Percentiles rank a stretch among this genome's conserved stretches.
Conservation (phyloP, 2,113 vertebrate genomes). For the Miniopterus natalensis region DNA sequence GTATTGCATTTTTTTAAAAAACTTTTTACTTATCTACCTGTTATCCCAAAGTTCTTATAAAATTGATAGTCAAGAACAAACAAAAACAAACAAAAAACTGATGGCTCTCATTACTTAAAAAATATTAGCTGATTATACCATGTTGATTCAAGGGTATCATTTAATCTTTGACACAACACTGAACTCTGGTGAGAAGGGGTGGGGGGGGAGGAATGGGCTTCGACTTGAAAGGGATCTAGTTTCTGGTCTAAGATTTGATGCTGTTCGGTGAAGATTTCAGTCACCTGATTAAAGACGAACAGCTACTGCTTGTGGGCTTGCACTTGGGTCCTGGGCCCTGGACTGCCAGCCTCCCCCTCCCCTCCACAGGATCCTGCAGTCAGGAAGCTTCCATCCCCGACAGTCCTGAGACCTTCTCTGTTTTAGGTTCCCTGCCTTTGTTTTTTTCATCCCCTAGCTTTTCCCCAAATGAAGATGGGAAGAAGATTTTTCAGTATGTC, state of each 20-base stretch:
- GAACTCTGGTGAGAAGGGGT: background rate
- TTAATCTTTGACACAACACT: background rate
- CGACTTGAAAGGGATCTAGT: background rate
- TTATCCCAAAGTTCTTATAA: background rate
- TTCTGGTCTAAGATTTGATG: background rate
- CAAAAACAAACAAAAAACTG: background rate
- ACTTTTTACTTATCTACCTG: background rate
- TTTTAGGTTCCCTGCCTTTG: background rate
- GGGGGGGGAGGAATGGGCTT: background rate
- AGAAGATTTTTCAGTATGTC: background rate
- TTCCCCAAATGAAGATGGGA: background rate
- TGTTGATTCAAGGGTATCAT: background rate
- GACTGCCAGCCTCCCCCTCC: background rate
- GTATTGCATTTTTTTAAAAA: background rate
- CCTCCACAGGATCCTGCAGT: background rate
- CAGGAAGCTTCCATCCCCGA: background rate
- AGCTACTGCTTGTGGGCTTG: fast-evolving
- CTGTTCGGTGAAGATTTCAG: background rate
- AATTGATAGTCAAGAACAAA: background rate
- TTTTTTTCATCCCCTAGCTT: background rate
- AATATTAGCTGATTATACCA: background rate
- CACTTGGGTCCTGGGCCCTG: background rate
- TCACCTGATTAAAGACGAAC: background rate
- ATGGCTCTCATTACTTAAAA: background rate
- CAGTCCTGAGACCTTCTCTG: background rate